Evolutionary conservation across 1,140 invertebrate species (phyloP), one percentile per base, ranked within the genome.

Genomic region (Temnothorax longispinosus): DNA sequence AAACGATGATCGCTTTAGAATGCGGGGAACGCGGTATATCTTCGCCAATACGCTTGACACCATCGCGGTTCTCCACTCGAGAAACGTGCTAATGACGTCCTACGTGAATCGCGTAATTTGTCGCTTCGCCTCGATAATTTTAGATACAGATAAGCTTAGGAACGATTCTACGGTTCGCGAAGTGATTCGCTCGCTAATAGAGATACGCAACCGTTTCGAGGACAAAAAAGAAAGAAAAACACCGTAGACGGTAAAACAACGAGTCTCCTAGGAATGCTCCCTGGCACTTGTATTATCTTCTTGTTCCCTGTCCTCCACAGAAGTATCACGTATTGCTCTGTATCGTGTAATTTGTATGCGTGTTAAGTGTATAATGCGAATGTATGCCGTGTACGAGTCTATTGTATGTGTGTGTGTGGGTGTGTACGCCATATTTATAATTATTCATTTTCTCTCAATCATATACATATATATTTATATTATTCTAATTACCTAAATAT

Each of bases 401-500:
- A 0, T 13, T 27, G 21, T 50, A 32, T 71, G 27, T 50, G 44
- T 71, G 27, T 27, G 4, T 58, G 21, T 41, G 10, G 50, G 52
- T 50, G 54, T 56, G 38, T 69, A 50, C 21, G 47, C 18, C 11
- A 8, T 54, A 77, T 76, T 62, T 76, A 76, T 87, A 69, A 78
- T 72, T 69, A 74, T 84, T 82, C 86, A 88, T 91, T 80, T 92
- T 86, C 84, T 86, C 86, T 91, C 87, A 89, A 88, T 92, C 87
- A 87, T 89, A 89, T 93, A 93, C 71, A 91, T 74, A 87, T 81
- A 87, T 87, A 88, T 92, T 93, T 92, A 86, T 90, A 86, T 90
- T 91, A 91, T 87, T 94, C 92, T 94, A 93, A 90, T 94, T 93
- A 94, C 88, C 91, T 94, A 94, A 94, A 94, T 94, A 94, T 94